Evolutionary conservation across 92 coral and sea anemone species (phyloP), one percentile per base, ranked within the genome.

Genomic region (Palythoa grandis): DNA sequence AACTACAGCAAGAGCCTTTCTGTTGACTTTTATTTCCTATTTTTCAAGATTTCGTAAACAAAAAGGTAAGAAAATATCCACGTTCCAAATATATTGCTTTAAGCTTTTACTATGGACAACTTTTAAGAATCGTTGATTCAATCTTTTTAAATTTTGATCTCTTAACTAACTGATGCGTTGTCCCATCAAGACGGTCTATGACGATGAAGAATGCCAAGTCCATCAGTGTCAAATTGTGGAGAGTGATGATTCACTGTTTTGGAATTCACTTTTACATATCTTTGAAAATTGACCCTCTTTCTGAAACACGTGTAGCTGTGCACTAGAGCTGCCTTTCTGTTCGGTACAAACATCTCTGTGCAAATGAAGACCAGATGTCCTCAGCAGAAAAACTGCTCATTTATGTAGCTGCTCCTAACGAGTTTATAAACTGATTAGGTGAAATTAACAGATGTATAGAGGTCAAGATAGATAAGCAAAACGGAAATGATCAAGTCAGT

Each of bases 391-490:
- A 80, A 47, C 43, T 80, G 43, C 16, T 48, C 85, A 48, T 48
- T 80, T 80, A 15, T 66, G 85, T 20, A 22, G 85, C 56, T 39
- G 50, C 52, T 47, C 56, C 85, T 80, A 80, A 80, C 85, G 85
- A 80, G 74, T 80, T 66, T 80, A 80, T 80, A 80, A 80, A 80
- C 85, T 80, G 85, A 80, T 80, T 80, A 80, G 85, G 85, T 39
- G 85, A 80, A 80, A 80, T 80, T 80, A 80, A 80, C 85, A 80
- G 85, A 80, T 80, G 85, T 66, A 80, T 61, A 80, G 85, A 80
- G 85, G 85, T 80, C 85, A 80, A 80, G 85, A 80, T 80, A 66
- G 85, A 80, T 80, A 80, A 80, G 85, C 85, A 66, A 80, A 76
- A 48, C 85, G 85, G 85, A 80, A 80, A 80, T 66, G 63, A 66